These are phyloP conservation scores for Phylloscopus trochiloides DNA, from an alignment of 2,113 vertebrate species.

Conservation along the genomic window DNA sequence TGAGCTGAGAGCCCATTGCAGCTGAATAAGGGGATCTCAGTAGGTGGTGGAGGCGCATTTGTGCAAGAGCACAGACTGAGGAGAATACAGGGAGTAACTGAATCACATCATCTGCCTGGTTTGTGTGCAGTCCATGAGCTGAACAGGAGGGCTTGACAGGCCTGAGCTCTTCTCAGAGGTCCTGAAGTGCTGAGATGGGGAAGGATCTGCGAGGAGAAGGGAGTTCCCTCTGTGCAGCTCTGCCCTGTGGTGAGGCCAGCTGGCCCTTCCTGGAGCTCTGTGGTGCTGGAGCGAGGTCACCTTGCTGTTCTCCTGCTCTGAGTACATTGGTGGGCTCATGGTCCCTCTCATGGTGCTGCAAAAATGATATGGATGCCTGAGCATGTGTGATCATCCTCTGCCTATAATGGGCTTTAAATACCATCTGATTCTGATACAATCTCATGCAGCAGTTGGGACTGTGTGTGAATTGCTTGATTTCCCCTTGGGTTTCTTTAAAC, in stretches of 20 bases:
- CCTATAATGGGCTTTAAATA: neutral
- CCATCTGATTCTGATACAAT: neutral
- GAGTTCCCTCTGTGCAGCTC: rapidly evolving
- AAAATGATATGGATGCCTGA: neutral
- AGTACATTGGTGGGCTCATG: rapidly evolving
- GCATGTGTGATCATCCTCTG: neutral
- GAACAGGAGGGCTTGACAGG: neutral
- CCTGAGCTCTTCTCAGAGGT: neutral
- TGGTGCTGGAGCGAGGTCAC: neutral
- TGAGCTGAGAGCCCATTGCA: neutral
- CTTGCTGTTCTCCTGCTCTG: neutral
- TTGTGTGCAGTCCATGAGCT: neutral
- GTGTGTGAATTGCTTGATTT: slow-evolving; percentile 2
- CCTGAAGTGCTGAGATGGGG: neutral
- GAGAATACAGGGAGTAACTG: neutral
- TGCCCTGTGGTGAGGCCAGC: neutral
- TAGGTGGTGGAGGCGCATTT: neutral
- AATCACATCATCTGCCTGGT: neutral
- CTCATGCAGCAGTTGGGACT: neutral
- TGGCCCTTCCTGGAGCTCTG: neutral
- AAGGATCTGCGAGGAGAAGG: neutral
- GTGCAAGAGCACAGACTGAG: neutral
- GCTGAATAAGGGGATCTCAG: neutral
- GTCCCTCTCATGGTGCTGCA: neutral
- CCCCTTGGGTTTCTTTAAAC: slow-evolving; percentile 15